These are phyloP conservation scores for Astyanax mexicanus DNA, from an alignment of 2,797 vertebrate genomes.

Conservation along the genomic window DNA sequence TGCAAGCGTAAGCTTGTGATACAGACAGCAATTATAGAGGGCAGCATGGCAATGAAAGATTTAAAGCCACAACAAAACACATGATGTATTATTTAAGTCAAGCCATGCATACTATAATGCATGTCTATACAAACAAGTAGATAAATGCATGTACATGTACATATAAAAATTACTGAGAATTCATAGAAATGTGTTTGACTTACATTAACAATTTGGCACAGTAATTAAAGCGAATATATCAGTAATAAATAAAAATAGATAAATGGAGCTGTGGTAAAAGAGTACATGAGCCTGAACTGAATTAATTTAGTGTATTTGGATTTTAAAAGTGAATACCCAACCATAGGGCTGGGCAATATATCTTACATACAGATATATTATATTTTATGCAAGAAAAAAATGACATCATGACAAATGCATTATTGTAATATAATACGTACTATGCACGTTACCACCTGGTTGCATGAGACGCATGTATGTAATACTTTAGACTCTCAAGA, in stretches of 20 bases:
- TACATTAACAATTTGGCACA: neutral
- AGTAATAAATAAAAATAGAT: neutral
- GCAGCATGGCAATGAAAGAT: conserved; percentile 52
- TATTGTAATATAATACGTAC: too few species aligned
- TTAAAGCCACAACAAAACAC: conserved; percentile 54
- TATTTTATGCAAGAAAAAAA: too few species aligned
- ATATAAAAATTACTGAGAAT: neutral
- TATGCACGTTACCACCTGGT: too few species aligned
- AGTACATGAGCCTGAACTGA: neutral
- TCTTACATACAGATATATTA: too few species aligned
- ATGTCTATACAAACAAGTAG: neutral
- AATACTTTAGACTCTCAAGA: too few species aligned
- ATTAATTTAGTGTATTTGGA: neutral
- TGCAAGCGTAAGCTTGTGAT: conserved; percentile 45
- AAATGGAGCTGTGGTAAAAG: neutral
- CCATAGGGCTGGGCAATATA: too few species aligned
- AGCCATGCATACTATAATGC: neutral
- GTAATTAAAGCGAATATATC: neutral
- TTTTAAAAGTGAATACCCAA: neutral
- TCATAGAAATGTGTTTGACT: neutral
- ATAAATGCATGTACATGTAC: neutral
- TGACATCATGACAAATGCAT: too few species aligned
- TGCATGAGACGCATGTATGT: too few species aligned
- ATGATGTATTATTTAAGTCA: conserved; percentile 51
- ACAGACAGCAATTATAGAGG: conserved; percentile 61